phyloP scores from a whole-genome alignment of 2,113 vertebrate genomes.

The Pelecanus crispus region DNA sequence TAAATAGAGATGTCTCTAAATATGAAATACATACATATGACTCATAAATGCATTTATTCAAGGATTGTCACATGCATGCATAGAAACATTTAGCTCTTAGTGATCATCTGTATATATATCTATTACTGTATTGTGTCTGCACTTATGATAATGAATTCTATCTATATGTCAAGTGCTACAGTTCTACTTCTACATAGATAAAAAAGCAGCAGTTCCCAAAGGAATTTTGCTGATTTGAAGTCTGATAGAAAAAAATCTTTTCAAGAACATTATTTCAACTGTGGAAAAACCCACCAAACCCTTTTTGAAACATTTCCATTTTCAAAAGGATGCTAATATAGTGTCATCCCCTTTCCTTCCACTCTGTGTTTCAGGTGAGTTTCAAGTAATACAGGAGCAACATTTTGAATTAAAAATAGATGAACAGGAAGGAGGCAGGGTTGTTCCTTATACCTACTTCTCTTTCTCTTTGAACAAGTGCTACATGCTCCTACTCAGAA shows the following conservation, averaged over 20 bases:
- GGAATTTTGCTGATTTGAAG: background rate
- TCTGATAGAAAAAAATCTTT: background rate
- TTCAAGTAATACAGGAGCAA: background rate
- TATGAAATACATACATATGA: background rate
- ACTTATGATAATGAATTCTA: background rate
- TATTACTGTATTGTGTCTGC: background rate
- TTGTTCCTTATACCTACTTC: background rate
- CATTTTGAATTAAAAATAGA: background rate
- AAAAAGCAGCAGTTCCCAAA: background rate
- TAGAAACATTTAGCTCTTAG: background rate
- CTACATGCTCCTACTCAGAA: background rate
- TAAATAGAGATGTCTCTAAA: background rate
- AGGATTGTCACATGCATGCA: background rate
- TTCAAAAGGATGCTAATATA: background rate
- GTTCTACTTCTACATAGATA: background rate
- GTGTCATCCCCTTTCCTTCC: background rate
- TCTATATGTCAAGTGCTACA: background rate
- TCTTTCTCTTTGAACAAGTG: background rate
- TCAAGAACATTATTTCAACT: background rate
- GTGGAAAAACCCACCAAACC: background rate
- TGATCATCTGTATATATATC: background rate
- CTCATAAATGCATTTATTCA: constrained; percentile 2
- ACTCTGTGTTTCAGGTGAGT: background rate
- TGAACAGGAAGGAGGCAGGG: background rate
- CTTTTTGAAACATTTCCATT: background rate